Evolutionary conservation across 2,113 vertebrate species (phyloP).

Genomic region (Todiramphus saurophagus): DNA sequence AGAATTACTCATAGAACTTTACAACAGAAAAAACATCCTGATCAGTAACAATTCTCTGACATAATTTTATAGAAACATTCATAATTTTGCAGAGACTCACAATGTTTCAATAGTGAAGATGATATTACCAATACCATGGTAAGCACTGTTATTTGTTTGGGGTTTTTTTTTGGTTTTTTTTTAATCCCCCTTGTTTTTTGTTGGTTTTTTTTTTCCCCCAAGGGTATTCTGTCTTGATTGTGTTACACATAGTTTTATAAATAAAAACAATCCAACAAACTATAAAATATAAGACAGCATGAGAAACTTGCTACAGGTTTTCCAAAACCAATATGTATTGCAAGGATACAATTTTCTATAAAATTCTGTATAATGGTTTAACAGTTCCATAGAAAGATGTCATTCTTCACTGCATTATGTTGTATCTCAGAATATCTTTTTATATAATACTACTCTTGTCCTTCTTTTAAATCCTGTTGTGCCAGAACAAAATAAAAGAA

Average conservation of each 20-base stretch:
- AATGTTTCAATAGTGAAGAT: background rate
- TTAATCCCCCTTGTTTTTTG: too few species aligned
- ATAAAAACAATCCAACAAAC: background rate
- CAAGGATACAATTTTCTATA: background rate
- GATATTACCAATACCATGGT: background rate
- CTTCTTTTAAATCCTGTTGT: constrained; percentile 7
- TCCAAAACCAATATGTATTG: background rate
- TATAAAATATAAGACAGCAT: background rate
- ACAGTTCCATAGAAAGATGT: background rate
- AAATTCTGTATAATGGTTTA: background rate
- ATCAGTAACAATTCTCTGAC: background rate
- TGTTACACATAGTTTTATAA: background rate
- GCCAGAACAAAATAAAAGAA: constrained; percentile 12
- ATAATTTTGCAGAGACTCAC: background rate
- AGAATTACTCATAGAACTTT: background rate
- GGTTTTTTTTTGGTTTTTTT: too few species aligned
- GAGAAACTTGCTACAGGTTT: background rate
- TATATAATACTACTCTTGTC: background rate
- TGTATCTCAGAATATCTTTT: background rate
- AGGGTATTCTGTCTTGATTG: background rate
- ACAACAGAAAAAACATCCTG: accelerated
- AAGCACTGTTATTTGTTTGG: background rate
- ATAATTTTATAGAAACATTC: background rate
- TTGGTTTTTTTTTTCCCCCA: too few species aligned
- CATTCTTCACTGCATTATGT: background rate